phyloP scores from a whole-genome alignment of 2,888 invertebrate species.

The Volucella zonaria region DNA sequence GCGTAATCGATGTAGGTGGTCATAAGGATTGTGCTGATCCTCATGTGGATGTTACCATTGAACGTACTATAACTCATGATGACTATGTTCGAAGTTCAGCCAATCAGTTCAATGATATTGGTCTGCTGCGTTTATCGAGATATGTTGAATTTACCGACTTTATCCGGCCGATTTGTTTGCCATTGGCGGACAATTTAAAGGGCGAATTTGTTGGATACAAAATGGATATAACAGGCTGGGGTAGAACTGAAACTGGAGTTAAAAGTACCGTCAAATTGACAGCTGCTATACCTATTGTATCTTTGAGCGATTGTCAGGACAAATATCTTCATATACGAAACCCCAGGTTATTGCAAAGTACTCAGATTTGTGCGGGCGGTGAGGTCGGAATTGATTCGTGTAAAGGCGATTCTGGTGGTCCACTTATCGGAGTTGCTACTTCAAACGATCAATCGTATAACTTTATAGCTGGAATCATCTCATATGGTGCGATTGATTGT shows the following conservation, averaged over 20 bases:
- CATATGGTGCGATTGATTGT: too few relatives aligned
- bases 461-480: too few relatives aligned
- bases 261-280: too few relatives aligned
- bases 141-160: conserved; percentile 84
- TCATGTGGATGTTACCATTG: conserved; percentile 85
- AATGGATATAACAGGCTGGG: conserved; percentile 80
- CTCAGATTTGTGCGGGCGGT: conserved; percentile 86
- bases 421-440: conserved; percentile 83
- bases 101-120: too few relatives aligned
- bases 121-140: conserved; percentile 66
- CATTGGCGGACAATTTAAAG: conserved; percentile 78
- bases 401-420: conserved; percentile 86
- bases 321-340: too few relatives aligned
- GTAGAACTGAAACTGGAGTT: too few relatives aligned
- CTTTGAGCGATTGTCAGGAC: too few relatives aligned
- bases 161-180: conserved; percentile 85
- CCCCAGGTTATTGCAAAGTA: conserved; percentile 59
- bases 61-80: conserved; percentile 83
- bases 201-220: conserved; percentile 80
- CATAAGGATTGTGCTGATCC: conserved; percentile 84
- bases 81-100: too few relatives aligned
- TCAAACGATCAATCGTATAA: neutral
- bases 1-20: conserved; percentile 76
- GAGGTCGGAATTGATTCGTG: conserved; percentile 84
- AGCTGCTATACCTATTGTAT: too few relatives aligned